Evolutionary conservation across 2,113 vertebrate genomes (phyloP).

Genomic region (Mus musculus): DNA sequence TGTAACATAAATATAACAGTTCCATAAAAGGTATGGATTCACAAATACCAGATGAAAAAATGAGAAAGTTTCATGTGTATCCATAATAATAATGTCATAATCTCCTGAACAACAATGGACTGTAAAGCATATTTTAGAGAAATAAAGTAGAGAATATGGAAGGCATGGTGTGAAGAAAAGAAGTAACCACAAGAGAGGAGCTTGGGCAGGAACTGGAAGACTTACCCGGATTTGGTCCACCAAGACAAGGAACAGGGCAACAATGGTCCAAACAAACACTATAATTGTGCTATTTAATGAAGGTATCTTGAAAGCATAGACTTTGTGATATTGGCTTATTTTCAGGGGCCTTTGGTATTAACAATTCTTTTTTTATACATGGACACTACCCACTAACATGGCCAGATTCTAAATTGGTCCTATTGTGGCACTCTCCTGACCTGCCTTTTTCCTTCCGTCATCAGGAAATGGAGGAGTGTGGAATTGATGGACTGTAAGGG

Average conservation of each 20-base stretch:
- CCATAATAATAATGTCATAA: background rate
- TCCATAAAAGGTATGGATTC: background rate
- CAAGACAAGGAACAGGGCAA: too few species aligned
- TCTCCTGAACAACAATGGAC: background rate
- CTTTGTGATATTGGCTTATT: background rate
- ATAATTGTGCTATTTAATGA: background rate
- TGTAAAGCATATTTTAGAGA: background rate
- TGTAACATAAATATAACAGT: background rate
- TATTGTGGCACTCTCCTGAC: fast-evolving
- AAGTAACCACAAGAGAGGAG: background rate
- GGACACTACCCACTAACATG: background rate
- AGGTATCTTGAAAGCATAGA: background rate
- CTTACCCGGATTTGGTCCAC: too few species aligned
- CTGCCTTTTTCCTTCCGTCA: background rate
- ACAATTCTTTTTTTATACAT: background rate
- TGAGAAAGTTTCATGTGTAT: background rate
- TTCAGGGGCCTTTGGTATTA: background rate
- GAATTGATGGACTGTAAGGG: background rate
- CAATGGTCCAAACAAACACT: background rate
- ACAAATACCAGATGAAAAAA: background rate
- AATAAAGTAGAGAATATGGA: background rate
- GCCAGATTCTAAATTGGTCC: background rate
- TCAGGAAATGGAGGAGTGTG: background rate
- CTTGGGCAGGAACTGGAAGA: background rate
- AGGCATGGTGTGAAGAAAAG: background rate